Evolutionary conservation across 1,140 invertebrate genomes (phyloP).

Genomic region (Drosophila watanabei): DNA sequence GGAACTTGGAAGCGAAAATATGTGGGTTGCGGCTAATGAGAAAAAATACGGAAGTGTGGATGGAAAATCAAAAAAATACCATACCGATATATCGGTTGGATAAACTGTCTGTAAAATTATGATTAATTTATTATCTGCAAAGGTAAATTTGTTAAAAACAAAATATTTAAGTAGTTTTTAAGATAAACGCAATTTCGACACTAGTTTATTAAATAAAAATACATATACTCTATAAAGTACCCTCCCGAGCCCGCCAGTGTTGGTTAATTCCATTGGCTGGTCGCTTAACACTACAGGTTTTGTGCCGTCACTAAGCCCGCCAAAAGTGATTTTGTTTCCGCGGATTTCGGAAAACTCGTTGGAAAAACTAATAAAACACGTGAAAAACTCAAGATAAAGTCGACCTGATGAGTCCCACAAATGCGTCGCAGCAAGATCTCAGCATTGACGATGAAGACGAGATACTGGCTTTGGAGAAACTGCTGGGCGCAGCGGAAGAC

Average conservation of each 20-base stretch:
- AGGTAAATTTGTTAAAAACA: no score
- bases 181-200: rapidly evolving
- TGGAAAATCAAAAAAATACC: neutral
- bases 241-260: neutral
- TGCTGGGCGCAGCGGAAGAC: conserved; percentile 62
- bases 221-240: neutral
- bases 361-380: conserved; percentile 6
- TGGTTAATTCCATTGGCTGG: conserved; percentile 5
- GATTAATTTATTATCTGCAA: neutral
- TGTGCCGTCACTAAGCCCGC: conserved; percentile 37
- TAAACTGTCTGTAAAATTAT: neutral
- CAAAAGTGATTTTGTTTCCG: conserved; percentile 58
- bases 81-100: neutral
- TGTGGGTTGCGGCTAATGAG: neutral
- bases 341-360: conserved; percentile 24
- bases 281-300: neutral
- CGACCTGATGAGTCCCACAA: conserved; percentile 55
- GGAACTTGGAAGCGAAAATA: conserved; percentile 9
- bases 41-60: conserved; percentile 2
- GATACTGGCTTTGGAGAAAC: conserved; percentile 71
- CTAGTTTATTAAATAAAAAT: neutral
- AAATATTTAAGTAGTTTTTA: neutral
- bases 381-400: neutral
- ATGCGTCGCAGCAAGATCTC: conserved; percentile 45
- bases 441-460: conserved; percentile 78